phyloP scores from a whole-genome alignment of 2,113 vertebrate species.

The Morphnarchus princeps region DNA sequence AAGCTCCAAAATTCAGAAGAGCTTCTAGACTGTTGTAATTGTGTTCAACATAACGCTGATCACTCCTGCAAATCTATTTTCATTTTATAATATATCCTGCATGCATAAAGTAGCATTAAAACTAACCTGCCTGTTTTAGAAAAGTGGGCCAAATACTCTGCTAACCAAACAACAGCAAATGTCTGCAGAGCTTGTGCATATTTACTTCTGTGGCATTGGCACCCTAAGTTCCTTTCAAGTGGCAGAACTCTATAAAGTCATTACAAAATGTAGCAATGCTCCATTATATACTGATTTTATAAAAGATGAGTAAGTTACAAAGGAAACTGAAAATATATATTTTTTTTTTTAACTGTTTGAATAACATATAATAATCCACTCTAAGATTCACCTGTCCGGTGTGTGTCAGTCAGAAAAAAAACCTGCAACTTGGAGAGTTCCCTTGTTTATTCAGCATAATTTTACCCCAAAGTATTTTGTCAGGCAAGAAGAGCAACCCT shows the following conservation, averaged over 20 bases:
- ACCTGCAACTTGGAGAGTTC: not conserved
- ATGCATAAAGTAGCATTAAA: not conserved
- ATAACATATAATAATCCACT: not conserved
- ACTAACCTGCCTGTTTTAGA: not conserved
- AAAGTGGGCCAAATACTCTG: not conserved
- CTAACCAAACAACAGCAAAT: not conserved
- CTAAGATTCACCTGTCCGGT: not conserved
- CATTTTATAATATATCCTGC: not conserved
- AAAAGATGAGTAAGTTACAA: not conserved
- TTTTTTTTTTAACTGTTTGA: not conserved
- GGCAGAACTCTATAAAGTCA: not conserved
- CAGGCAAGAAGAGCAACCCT: not conserved
- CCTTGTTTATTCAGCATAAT: not conserved
- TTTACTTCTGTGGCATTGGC: not conserved
- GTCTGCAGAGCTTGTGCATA: not conserved
- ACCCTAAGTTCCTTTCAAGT: not conserved
- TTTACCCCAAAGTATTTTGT: not conserved
- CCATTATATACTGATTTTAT: not conserved
- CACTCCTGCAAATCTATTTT: not conserved
- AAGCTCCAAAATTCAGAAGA: not conserved
- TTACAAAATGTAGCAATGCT: not conserved
- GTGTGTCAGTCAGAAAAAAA: not conserved
- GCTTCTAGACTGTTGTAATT: not conserved
- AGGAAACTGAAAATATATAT: not conserved
- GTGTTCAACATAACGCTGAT: not conserved